Conservation (phyloP, 2,888 invertebrate genomes). For the Caradrina clavipalpis region DNA sequence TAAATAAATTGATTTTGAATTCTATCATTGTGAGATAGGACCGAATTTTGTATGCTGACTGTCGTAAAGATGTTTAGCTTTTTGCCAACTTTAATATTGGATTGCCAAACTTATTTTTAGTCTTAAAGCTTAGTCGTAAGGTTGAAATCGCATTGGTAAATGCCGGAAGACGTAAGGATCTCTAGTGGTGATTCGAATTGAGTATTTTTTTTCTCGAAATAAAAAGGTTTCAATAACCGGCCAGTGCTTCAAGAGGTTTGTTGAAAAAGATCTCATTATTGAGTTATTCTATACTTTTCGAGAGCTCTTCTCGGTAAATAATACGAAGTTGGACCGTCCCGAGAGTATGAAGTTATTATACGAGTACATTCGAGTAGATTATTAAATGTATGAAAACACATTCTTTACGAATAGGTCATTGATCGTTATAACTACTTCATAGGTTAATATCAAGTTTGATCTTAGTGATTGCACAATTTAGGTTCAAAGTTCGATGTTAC, state of each 20-base stretch:
- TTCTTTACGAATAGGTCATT: slow-evolving; percentile 23
- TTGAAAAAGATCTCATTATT: slow-evolving; percentile 66
- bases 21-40: slow-evolving; percentile 30
- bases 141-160: slow-evolving; percentile 64
- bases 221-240: slow-evolving; percentile 80
- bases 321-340: slow-evolving; percentile 39
- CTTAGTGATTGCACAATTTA: too few species aligned
- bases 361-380: slow-evolving; percentile 34
- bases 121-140: slow-evolving; percentile 28
- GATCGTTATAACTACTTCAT: slow-evolving; percentile 28
- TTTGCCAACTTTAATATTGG: slow-evolving; percentile 18
- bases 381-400: slow-evolving; percentile 47
- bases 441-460: slow-evolving; percentile 1
- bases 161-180: slow-evolving; percentile 47
- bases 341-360: slow-evolving; percentile 38
- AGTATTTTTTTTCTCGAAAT: slow-evolving; percentile 69
- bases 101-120: slow-evolving; percentile 8
- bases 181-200: slow-evolving; percentile 71
- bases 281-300: slow-evolving; percentile 67
- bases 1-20: slow-evolving; percentile 11
- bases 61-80: slow-evolving; percentile 45
- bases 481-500: too few species aligned
- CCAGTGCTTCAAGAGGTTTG: slow-evolving; percentile 68
- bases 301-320: slow-evolving; percentile 54
- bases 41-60: slow-evolving; percentile 41